phyloP scores from a whole-genome alignment of 1,140 invertebrate species.

The Listronotus bonariensis region DNA sequence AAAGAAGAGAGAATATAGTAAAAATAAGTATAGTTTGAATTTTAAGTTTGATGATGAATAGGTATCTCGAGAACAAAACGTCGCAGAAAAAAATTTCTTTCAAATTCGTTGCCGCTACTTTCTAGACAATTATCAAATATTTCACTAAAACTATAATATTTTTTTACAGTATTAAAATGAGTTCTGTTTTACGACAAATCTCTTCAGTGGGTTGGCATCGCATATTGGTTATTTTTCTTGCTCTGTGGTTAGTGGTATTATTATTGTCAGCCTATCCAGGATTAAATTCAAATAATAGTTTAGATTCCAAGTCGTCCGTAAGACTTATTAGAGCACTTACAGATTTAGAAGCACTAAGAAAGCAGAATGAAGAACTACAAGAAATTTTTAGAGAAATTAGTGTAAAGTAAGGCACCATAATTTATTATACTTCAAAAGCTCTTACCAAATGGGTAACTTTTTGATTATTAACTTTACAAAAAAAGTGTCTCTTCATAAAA shows the following conservation, averaged over 20 bases:
- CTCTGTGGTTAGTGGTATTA: conserved; percentile 51
- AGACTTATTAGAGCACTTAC: conserved; percentile 47
- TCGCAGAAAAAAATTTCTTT: no score
- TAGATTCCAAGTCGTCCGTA: conserved; percentile 48
- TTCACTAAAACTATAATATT: not conserved
- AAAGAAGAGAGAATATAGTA: no score
- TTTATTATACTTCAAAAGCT: no score
- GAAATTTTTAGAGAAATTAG: conserved; percentile 53
- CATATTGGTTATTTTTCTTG: conserved; percentile 50
- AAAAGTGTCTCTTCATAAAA: no score
- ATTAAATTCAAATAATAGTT: conserved; percentile 45
- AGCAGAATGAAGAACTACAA: conserved; percentile 52
- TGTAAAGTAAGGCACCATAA: conserved; percentile 44
- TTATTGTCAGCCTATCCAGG: conserved; percentile 51
- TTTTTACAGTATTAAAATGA: conserved; percentile 17
- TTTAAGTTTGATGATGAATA: no score
- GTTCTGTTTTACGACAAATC: conserved; percentile 18
- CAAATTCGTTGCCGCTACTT: no score
- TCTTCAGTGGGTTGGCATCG: conserved; percentile 50
- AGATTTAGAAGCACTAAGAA: conserved; percentile 51
- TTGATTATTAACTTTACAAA: no score
- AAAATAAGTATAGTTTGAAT: no score
- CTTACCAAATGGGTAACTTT: no score
- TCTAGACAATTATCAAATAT: no score
- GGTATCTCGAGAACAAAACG: no score